Percentiles rank a stretch among this genome's conserved stretches.
Conservation (phyloP, 1,140 invertebrate genomes). For the Aphelenchoides besseyi region DNA sequence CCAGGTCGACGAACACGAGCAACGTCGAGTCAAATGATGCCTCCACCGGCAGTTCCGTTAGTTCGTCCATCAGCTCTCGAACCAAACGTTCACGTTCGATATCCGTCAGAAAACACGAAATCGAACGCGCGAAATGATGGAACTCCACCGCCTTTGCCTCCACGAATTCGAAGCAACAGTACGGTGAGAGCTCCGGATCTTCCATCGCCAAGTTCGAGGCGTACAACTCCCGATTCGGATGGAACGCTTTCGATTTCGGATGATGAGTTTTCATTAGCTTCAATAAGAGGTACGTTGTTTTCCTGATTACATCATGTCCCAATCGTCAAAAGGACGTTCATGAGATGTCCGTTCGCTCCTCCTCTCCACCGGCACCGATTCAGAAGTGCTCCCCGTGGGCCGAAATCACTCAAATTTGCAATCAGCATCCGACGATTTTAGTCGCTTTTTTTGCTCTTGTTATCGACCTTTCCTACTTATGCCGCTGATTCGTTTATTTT, state of each 20-base stretch:
- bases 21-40: neutral
- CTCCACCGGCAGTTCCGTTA: neutral
- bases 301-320: too few relatives aligned
- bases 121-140: neutral
- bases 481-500: too few relatives aligned
- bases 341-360: too few relatives aligned
- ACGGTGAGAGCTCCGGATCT: neutral
- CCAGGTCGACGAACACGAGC: neutral
- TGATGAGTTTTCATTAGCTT: neutral
- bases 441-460: too few relatives aligned
- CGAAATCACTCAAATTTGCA: too few relatives aligned
- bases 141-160: neutral
- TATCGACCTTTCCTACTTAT: too few relatives aligned
- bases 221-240: neutral
- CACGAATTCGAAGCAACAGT: neutral
- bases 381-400: too few relatives aligned
- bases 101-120: neutral
- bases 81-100: neutral
- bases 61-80: neutral
- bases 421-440: too few relatives aligned
- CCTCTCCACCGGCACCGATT: too few relatives aligned
- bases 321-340: too few relatives aligned
- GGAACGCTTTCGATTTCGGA: neutral
- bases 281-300: too few relatives aligned
- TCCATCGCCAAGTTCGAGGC: neutral